Evolutionary conservation across 1,140 invertebrate genomes (phyloP), one percentile per base, ranked within the genome.

Genomic region (Cheumatopsyche charites): DNA sequence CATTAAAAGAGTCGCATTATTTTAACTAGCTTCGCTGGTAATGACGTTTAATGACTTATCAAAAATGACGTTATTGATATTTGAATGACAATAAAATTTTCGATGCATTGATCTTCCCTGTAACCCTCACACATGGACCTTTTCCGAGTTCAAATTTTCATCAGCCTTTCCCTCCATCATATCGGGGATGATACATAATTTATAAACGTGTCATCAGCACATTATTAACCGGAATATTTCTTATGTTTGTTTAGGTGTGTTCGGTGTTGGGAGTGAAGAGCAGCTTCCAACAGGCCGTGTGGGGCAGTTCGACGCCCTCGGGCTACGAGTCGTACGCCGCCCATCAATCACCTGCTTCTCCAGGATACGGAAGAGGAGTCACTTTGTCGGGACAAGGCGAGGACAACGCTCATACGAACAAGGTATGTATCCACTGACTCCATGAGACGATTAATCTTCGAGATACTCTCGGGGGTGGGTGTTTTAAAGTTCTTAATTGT

Each of bases 261-360:
- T 47, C 47, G 71, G 15, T 23, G 36, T 36, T 62, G 67, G 62
- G 13, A 9, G 21, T 17, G 23, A 63, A 71, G 52, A 63, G 62
- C 62, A 73, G 69, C 41, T 76, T 73, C 41, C 71, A 76, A 43
- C 68, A 76, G 42, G 69, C 71, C n/a, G 62, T 73, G 41, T 76
- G 74, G 74, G 71, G 71, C 13, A 76, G 74, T 15, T 76, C 74
- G 19, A 76, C 74, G 13, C 74, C 74, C 26, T 71, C 74, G 7
- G 74, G 63, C 7, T 75, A 73, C 45, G 74, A 71, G 19, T 67
- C 45, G 13, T 68, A 68, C 41, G 66, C 47, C n/a, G 47, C 17
- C 45, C 42, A 52, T 68, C 58, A 61, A 70, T 62, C 52, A 43
- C 41, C 74, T 45, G 29, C 65, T 17, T 63, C 61, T n/a, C 23